Base-by-base conservation (phyloP, 1,140 invertebrate species). In the Xylocopa sonorina region DNA sequence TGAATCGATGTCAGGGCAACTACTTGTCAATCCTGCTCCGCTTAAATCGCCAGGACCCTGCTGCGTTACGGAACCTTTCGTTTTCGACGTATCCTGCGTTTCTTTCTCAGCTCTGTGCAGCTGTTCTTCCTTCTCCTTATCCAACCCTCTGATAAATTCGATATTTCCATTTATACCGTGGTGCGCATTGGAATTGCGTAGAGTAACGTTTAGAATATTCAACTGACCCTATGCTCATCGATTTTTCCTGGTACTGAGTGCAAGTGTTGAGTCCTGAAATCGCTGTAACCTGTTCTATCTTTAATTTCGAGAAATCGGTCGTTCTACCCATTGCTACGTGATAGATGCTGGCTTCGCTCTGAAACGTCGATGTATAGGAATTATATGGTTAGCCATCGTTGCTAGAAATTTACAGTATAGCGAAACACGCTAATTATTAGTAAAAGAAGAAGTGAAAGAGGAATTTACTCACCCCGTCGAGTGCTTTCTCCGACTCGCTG, bases 401-500 rank as follows among this genome's bases (percentile, higher is more conserved):
- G 21, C 24, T 10, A 58, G 3, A 46, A 18, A 67, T 41, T 34
- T 57, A 27, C 18, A 55, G 16, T 21, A 43, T 2, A n/a, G n/a
- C 46, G 43, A 57, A 69, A 48, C 38, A 64, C 53, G 41, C 41
- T 43, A 12, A 43, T 43, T 43, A 43, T 34, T 58, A n/a, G 1
- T 92, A 38, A 92, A 96, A 95, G 67, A 95, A 95, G 87, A 95
- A 95, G n/a, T n/a, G 6, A 95, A 93, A n/a, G 12, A 16, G 91
- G 93, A 46, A 92, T 88, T 89, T 94, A 80, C 93, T 93, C 16
- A 94, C 90, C 18, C 92, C 93, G 60, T 95, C 91, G 14, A 91
- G 87, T 12, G 88, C 89, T 76, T 88, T 89, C 27, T 95, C 96
- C 6, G 95, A 94, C 85, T 96, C 96, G 80, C 95, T 95, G 60